These are phyloP conservation scores for Diprion similis DNA, from an alignment of 1,140 invertebrate species.

Conservation along the genomic window DNA sequence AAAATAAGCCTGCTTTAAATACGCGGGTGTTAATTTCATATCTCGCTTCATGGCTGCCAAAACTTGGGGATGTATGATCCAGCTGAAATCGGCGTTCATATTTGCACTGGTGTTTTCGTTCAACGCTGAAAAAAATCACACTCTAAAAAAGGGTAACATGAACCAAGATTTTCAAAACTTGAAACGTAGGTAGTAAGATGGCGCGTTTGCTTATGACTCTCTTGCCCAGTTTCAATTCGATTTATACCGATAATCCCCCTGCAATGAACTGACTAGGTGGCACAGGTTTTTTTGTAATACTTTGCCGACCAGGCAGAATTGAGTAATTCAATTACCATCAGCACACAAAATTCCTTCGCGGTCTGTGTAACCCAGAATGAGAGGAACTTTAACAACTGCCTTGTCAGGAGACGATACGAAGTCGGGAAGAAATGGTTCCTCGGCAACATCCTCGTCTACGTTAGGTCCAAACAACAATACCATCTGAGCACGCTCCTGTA, in stretches of 20 bases:
- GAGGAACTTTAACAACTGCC: constrained; percentile 17
- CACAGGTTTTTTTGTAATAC: no score
- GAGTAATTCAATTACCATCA: no score
- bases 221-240: no score
- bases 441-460: not conserved
- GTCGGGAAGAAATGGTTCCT: constrained; percentile 9
- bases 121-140: not conserved
- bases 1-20: not conserved
- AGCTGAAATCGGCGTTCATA: not conserved
- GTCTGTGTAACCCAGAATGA: constrained; percentile 18
- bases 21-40: not conserved
- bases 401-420: not conserved
- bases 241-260: no score
- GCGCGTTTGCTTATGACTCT: no score
- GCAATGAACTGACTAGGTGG: no score
- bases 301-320: no score
- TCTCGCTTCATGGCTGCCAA: not conserved
- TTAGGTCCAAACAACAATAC: not conserved
- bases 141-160: no score
- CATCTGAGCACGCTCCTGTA: not conserved
- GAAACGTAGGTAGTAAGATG: no score
- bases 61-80: not conserved
- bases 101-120: not conserved
- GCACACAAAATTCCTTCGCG: constrained; percentile 12
- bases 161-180: no score